Evolutionary conservation across 2,797 vertebrate genomes (phyloP), one percentile per base, ranked within the genome.

Genomic region (Aplochiton taeniatus): DNA sequence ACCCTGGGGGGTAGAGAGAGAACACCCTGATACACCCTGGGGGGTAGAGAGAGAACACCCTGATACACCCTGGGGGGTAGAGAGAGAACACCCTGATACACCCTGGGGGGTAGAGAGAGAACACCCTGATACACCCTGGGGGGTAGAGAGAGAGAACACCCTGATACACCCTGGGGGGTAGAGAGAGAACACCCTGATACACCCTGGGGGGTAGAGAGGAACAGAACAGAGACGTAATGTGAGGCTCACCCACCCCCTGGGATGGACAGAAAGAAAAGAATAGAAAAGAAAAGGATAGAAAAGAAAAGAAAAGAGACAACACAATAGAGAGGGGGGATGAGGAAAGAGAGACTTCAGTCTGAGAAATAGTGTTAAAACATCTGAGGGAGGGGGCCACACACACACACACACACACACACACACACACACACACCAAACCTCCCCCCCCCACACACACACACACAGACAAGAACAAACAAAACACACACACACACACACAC

Each of bases 61-160:
- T n/a, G n/a, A n/a, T n/a, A n/a, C n/a, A n/a, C n/a, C n/a, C n/a
- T n/a, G n/a, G n/a, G 0, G n/a, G n/a, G 11, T 54, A 51, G n/a
- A 51, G 7, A 51, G 17, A 50, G 48, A 51, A 4, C 4, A 17
- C n/a, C n/a, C n/a, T n/a, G n/a, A n/a, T n/a, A n/a, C n/a, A n/a
- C n/a, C n/a, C n/a, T n/a, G n/a, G n/a, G n/a, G n/a, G 31, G 57
- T 12, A 49, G 62, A 68, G 19, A 11, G 42, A 0, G 11, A 71
- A n/a, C n/a, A n/a, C n/a, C n/a, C n/a, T n/a, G n/a, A n/a, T n/a
- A n/a, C n/a, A n/a, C n/a, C n/a, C n/a, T n/a, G n/a, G n/a, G n/a
- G n/a, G n/a, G n/a, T n/a, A n/a, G 73, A 69, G 72, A 78, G 62
- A 31, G 31, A 31, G 31, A 31, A n/a, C n/a, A n/a, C n/a, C n/a